phyloP scores from a whole-genome alignment of 2,797 vertebrate species.

The Sebastes hubbsi region DNA sequence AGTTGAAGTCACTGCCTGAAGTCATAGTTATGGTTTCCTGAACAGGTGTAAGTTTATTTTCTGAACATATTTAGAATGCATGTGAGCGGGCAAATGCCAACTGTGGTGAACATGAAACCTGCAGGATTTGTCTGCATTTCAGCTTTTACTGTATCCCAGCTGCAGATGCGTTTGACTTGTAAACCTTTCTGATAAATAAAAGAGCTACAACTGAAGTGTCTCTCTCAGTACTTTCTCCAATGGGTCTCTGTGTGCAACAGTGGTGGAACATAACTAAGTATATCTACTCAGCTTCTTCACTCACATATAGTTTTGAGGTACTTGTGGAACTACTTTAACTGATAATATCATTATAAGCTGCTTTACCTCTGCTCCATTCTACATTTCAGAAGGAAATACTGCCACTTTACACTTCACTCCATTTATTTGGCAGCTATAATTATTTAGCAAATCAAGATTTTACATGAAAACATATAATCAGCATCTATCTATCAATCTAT shows the following conservation, averaged over 20 bases:
- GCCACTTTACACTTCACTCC: not conserved
- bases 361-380: not conserved
- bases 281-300: not conserved
- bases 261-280: not conserved
- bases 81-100: not conserved
- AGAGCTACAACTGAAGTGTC: not conserved
- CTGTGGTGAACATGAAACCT: not conserved
- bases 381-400: not conserved
- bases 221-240: not conserved
- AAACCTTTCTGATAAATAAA: conserved; percentile 25
- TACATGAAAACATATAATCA: too few species aligned
- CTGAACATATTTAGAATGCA: not conserved
- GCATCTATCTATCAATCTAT: too few species aligned
- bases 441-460: too few species aligned
- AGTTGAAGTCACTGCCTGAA: not conserved
- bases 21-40: not conserved
- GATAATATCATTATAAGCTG: too few species aligned
- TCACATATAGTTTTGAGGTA: not conserved
- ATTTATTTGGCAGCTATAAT: not conserved
- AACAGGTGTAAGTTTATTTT: not conserved
- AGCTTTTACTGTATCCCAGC: conserved; percentile 1
- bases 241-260: not conserved
- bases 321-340: not conserved
- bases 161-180: not conserved
- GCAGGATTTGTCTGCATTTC: not conserved